Evolutionary conservation across 2,797 vertebrate species (phyloP).

Genomic region (Lepidocolaptes lacrymiger): DNA sequence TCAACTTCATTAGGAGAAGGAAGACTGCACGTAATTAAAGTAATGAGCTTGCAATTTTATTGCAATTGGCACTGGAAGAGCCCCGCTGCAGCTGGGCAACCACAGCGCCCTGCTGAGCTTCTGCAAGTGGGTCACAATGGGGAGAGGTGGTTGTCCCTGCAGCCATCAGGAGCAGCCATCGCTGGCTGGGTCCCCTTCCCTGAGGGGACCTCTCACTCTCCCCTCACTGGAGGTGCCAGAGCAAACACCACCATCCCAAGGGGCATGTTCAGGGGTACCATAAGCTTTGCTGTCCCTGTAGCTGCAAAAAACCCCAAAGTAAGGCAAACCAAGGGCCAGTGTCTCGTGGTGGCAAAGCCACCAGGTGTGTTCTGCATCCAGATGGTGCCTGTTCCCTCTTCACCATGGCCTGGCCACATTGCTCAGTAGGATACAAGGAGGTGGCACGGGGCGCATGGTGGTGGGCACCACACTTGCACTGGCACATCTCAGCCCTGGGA

Average conservation of each 20-base stretch:
- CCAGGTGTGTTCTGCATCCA: not conserved
- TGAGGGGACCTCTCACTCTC: not conserved
- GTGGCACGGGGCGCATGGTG: fast-evolving
- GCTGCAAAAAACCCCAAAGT: not conserved
- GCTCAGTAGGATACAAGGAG: not conserved
- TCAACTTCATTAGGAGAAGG: slow-evolving; percentile 72
- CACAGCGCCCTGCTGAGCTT: not conserved
- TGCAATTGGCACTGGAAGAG: slow-evolving; percentile 50
- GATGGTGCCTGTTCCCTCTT: not conserved
- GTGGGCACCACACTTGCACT: too few relatives aligned
- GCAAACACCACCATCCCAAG: not conserved
- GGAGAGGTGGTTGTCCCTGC: not conserved
- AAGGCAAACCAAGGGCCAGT: not conserved
- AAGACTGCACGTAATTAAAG: slow-evolving; percentile 69
- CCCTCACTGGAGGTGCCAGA: not conserved
- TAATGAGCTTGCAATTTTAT: slow-evolving; percentile 67
- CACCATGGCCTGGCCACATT: fast-evolving
- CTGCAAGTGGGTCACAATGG: not conserved
- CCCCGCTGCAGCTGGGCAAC: slow-evolving; percentile 26
- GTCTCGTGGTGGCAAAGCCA: not conserved
- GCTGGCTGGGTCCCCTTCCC: not conserved
- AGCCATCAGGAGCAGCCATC: not conserved
- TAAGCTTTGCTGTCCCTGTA: not conserved
- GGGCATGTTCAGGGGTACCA: fast-evolving
- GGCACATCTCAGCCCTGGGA: not conserved